These are phyloP conservation scores for Malthinus seriepunctatus DNA, from an alignment of 2,888 invertebrate species.

Conservation along the genomic window DNA sequence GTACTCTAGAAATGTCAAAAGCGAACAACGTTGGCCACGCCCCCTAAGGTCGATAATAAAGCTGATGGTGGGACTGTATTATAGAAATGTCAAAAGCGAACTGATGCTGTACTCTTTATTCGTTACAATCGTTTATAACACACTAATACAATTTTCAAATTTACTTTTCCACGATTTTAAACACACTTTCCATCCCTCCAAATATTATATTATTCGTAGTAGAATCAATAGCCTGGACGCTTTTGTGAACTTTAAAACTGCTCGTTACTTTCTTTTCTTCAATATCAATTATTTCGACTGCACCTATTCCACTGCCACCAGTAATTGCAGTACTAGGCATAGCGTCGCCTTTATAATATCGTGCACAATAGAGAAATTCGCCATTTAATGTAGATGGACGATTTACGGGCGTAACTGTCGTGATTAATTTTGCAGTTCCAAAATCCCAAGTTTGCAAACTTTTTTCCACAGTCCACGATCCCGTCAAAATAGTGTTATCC, in stretches of 20 bases:
- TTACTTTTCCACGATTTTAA: slow-evolving; percentile 35
- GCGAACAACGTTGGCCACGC: too few relatives aligned
- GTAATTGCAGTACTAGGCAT: slow-evolving; percentile 43
- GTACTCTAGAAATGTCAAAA: too few relatives aligned
- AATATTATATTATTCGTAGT: slow-evolving; percentile 40
- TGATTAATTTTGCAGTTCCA: slow-evolving; percentile 55
- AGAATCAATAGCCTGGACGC: slow-evolving; percentile 46
- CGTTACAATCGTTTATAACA: too few relatives aligned
- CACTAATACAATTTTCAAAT: too few relatives aligned
- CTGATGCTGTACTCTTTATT: too few relatives aligned
- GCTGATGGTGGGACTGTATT: too few relatives aligned
- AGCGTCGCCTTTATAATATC: slow-evolving; percentile 53
- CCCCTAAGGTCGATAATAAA: too few relatives aligned
- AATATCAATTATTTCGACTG: slow-evolving; percentile 48
- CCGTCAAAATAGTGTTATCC: slow-evolving; percentile 51
- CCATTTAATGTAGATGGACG: slow-evolving; percentile 59
- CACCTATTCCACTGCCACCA: slow-evolving; percentile 48
- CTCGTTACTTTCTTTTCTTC: slow-evolving; percentile 44
- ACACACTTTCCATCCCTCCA: slow-evolving; percentile 47
- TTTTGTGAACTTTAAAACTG: slow-evolving; percentile 41
- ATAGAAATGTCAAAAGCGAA: too few relatives aligned
- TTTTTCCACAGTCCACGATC: slow-evolving; percentile 61
- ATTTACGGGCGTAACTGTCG: slow-evolving; percentile 57
- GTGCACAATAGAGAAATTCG: slow-evolving; percentile 61
- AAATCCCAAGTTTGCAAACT: slow-evolving; percentile 62